phyloP scores from a whole-genome alignment of 1,140 invertebrate species.

The Physella acuta region DNA sequence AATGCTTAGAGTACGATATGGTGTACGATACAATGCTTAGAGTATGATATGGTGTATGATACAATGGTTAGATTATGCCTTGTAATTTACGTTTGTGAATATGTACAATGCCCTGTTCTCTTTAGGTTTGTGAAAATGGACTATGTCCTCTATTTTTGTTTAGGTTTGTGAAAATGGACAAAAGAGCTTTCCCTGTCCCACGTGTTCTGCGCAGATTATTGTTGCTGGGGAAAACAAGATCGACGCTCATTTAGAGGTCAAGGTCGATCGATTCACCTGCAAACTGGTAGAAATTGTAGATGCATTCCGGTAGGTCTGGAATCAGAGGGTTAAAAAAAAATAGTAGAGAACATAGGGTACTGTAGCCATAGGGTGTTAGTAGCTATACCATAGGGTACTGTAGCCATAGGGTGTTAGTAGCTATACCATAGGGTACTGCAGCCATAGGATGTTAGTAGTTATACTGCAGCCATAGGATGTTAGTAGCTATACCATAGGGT shows the following conservation, averaged over 20 bases:
- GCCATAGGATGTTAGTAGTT: background rate
- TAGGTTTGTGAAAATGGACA: background rate
- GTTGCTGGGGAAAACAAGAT: background rate
- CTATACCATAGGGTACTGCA: background rate
- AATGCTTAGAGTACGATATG: no score
- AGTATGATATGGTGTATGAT: no score
- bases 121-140: no score
- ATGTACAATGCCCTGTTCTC: no score
- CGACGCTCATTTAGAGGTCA: background rate
- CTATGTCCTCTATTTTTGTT: no score
- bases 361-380: background rate
- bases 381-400: background rate
- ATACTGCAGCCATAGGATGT: background rate
- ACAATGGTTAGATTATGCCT: no score
- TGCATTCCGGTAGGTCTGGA: background rate
- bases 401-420: background rate
- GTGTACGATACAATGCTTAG: no score
- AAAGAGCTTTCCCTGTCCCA: background rate
- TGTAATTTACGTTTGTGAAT: no score
- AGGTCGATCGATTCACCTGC: background rate
- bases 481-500: no score
- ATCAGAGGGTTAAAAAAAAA: no score
- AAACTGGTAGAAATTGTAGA: background rate
- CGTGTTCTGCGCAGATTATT: background rate
- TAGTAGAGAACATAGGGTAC: no score